Base-by-base conservation (phyloP, 2,797 vertebrate species). In the Chiroxiphia lanceolata region DNA sequence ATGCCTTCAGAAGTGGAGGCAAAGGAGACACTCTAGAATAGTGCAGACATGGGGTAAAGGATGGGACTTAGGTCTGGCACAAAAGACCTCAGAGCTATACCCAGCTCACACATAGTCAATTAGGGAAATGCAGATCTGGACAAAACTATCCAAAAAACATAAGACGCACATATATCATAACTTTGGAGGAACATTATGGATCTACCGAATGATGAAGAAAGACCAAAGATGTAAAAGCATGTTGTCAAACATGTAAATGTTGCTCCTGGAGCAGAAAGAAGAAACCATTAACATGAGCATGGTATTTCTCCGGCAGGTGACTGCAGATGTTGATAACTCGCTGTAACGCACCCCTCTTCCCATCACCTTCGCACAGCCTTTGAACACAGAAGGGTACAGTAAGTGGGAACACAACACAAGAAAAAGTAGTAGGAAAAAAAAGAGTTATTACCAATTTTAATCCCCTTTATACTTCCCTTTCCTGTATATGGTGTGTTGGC, bases 311-410 rank as follows among this genome's bases (percentile, higher is more conserved):
- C 19, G 42, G 8, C 3, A 61, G 11, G 20, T 26, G 59, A 48
- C 31, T 44, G 14, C 12, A 83, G 67, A 51, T 10, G 23, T 19
- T 71, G 18, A 61, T 11, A 57, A 7, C 20, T 48, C 11, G 1
- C 9, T 60, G 3, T n/a, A 38, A 38, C 2, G 22, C 1, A 1
- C 1, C 2, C 36, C 3, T 5, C 2, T 45, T 10, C 6, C 38
- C 34, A 59, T 31, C n/a, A 45, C 20, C 9, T 59, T 67, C 23
- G 10, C 9, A 44, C 5, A 64, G 17, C 3, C 4, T 26, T 34
- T 81, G 23, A 22, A 56, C 8, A 33, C 16, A 44, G 21, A 56
- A 33, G 11, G 40, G 4, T 40, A 61, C 2, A 11, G 5, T 26
- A 56, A 61, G 13, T 47, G 42, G 7, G 26, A 82, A 15, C 21